Conservation (phyloP, 2,113 vertebrate species). For the Nycticebus coucang region DNA sequence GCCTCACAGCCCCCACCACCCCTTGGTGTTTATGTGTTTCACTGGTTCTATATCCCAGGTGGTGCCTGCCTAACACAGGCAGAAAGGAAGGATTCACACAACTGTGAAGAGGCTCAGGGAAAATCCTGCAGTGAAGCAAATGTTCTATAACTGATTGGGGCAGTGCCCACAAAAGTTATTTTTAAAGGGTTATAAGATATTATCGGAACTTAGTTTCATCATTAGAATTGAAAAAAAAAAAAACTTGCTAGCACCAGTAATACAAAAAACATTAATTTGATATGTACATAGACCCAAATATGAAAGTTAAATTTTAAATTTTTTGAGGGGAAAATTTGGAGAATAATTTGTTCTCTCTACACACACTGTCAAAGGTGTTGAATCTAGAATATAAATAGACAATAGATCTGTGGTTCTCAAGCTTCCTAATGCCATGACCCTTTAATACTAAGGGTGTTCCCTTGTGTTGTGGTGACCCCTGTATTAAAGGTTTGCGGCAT, state of each 20-base stretch:
- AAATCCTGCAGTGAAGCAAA: not conserved
- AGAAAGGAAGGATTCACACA: not conserved
- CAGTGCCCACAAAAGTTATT: not conserved
- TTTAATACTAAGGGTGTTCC: no score
- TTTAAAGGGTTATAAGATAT: not conserved
- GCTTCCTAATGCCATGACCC: no score
- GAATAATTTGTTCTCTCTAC: no score
- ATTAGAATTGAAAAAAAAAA: not conserved
- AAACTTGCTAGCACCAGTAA: not conserved
- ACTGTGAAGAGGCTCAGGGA: not conserved
- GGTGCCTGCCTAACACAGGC: not conserved
- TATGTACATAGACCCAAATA: not conserved
- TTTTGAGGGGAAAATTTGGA: no score
- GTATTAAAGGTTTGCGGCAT: no score
- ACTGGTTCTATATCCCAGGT: not conserved
- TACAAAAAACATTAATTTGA: not conserved
- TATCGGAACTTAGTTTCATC: not conserved
- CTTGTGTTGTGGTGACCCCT: no score
- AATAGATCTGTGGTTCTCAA: no score
- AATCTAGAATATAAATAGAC: no score
- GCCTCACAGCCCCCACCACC: not conserved
- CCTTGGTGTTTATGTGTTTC: no score
- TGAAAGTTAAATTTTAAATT: no score
- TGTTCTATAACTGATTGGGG: not conserved
- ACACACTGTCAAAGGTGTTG: not conserved